Percentiles rank a stretch among this genome's conserved stretches.
phyloP scores from a whole-genome alignment of 1,140 invertebrate species.

The Harlomillsia oculata region DNA sequence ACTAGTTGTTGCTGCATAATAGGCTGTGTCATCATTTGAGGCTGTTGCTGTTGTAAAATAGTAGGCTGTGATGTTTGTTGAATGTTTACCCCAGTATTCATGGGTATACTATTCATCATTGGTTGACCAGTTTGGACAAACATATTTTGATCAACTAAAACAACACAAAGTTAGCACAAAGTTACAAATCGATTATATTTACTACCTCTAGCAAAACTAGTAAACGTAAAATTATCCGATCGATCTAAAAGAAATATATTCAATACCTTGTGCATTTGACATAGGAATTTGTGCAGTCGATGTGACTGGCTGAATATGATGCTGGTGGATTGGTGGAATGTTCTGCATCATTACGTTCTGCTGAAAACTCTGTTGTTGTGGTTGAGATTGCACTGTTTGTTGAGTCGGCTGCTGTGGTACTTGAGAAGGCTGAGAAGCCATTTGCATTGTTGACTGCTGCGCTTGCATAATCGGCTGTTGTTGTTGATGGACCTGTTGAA shows the following conservation, averaged over 20 bases:
- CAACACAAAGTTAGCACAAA: too few species aligned
- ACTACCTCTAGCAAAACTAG: too few species aligned
- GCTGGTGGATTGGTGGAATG: conserved; percentile 19
- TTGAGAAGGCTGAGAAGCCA: conserved; percentile 11
- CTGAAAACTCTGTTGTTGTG: conserved; percentile 18
- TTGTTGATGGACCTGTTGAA: conserved; percentile 26
- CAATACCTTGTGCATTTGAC: too few species aligned
- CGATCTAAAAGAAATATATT: too few species aligned
- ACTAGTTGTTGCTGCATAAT: conserved; percentile 12
- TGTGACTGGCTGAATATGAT: conserved; percentile 25
- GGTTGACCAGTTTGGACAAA: background rate
- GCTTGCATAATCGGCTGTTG: conserved; percentile 12
- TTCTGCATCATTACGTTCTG: conserved; percentile 21
- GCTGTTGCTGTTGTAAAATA: conserved; percentile 26
- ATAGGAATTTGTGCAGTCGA: too few species aligned
- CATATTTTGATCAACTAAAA: conserved; percentile 1
- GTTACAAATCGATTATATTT: too few species aligned
- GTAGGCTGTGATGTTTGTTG: conserved; percentile 14
- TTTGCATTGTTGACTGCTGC: conserved; percentile 19
- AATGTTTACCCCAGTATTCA: background rate
- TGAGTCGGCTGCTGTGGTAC: conserved; percentile 8
- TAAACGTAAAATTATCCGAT: too few species aligned
- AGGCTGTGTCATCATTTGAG: conserved; percentile 20
- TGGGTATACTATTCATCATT: conserved; percentile 9
- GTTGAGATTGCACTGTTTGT: conserved; percentile 5